Percentiles rank a stretch among this genome's conserved stretches.
Evolutionary conservation across 53 echinoderm and acorn worm genomes (phyloP).

Genomic region (Stichopus horrens): DNA sequence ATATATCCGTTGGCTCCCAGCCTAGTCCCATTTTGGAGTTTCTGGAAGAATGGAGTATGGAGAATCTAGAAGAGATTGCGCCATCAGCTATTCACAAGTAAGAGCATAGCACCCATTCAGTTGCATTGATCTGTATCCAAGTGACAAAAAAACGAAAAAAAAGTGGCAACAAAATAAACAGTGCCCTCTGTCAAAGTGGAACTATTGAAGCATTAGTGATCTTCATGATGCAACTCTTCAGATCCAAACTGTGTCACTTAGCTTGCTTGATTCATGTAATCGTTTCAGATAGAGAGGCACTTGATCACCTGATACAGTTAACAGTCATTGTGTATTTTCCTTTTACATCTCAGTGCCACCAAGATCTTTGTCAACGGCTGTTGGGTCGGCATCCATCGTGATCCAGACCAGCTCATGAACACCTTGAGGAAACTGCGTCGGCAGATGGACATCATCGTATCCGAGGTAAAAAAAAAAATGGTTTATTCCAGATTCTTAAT

Average conservation of each 20-base stretch:
- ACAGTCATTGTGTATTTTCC: not conserved
- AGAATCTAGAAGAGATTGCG: constrained; percentile 96
- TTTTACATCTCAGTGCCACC: constrained; percentile 61
- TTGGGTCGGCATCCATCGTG: constrained; percentile 96
- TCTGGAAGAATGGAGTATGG: constrained; percentile 99
- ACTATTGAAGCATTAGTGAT: too few species aligned
- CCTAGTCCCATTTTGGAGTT: constrained; percentile 98
- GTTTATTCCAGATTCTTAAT: too few species aligned
- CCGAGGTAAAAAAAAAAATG: constrained; percentile 57
- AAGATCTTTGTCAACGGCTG: constrained; percentile 99
- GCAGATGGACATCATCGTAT: constrained; percentile 99
- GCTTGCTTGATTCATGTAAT: too few species aligned
- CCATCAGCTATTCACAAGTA: constrained; percentile 96
- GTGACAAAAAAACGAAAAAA: too few species aligned
- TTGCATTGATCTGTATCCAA: too few species aligned
- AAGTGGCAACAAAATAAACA: too few species aligned
- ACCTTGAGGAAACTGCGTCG: constrained; percentile 86
- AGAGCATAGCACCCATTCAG: constrained; percentile 13
- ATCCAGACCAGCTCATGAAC: constrained; percentile 98
- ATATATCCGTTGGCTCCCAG: constrained; percentile 96
- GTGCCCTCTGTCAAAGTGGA: too few species aligned
- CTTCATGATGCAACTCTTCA: too few species aligned
- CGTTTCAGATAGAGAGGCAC: too few species aligned
- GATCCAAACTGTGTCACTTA: too few species aligned
- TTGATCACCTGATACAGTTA: not conserved